Conservation (phyloP, 2,797 vertebrate genomes). For the Geotrypetes seraphini region DNA sequence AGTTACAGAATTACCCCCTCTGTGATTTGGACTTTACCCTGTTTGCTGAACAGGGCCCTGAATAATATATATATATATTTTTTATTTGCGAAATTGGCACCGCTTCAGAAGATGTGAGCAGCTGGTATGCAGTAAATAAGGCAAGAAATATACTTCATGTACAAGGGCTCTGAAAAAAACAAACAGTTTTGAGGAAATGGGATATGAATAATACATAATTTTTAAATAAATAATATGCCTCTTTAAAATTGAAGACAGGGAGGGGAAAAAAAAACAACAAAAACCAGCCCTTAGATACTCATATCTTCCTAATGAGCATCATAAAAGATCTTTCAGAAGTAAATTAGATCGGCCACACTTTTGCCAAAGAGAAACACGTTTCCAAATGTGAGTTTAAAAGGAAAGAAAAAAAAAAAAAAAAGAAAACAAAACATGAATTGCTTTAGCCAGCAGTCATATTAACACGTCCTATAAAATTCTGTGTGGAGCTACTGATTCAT, state of each 20-base stretch:
- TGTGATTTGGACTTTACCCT: no score
- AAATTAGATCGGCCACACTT: not conserved
- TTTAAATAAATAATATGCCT: not conserved
- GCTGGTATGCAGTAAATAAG: no score
- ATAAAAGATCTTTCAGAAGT: not conserved
- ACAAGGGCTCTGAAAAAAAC: not conserved
- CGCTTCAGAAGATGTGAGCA: no score
- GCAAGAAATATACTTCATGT: no score
- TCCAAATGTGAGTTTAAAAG: constrained; percentile 1
- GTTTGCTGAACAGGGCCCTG: no score
- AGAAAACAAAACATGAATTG: not conserved
- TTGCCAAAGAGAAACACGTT: not conserved
- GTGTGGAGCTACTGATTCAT: not conserved
- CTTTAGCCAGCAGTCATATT: constrained; percentile 4
- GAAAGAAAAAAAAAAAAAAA: no score
- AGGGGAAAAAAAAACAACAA: no score
- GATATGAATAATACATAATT: constrained; percentile 10
- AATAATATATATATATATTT: no score
- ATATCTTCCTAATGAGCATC: constrained; percentile 9
- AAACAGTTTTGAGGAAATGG: constrained; percentile 10
- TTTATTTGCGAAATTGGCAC: no score
- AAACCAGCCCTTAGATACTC: constrained; percentile 5
- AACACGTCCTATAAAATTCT: not conserved
- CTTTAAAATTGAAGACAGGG: not conserved
- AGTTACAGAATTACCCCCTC: no score